These are phyloP conservation scores for Noctua janthe DNA, from an alignment of 2,888 invertebrate genomes.

Conservation along the genomic window DNA sequence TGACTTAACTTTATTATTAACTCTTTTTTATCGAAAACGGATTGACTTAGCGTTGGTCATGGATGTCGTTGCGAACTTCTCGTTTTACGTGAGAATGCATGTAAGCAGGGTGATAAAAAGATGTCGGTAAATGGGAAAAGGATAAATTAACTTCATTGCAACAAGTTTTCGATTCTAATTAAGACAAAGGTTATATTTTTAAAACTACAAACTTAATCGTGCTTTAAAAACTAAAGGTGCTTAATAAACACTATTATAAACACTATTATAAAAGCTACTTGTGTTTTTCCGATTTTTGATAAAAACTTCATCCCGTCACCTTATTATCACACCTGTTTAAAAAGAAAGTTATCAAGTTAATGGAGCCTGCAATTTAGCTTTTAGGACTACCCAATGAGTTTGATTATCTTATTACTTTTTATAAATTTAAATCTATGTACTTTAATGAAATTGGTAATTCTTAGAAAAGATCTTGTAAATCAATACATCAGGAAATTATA, in stretches of 20 bases:
- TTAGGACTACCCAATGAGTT: slow-evolving; percentile 64
- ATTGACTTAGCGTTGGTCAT: slow-evolving; percentile 50
- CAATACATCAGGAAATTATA: slow-evolving; percentile 36
- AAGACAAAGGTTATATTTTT: slow-evolving; percentile 1
- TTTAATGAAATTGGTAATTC: slow-evolving; percentile 33
- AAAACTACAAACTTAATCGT: neutral
- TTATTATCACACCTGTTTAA: slow-evolving; percentile 34
- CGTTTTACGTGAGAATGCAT: slow-evolving; percentile 44
- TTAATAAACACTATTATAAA: neutral
- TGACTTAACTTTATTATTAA: slow-evolving; percentile 67
- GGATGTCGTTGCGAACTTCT: slow-evolving; percentile 40
- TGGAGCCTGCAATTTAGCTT: slow-evolving; percentile 64
- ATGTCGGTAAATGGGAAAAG: slow-evolving; percentile 21
- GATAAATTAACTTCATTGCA: neutral
- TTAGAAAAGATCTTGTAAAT: slow-evolving; percentile 20
- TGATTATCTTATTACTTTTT: slow-evolving; percentile 42
- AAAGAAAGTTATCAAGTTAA: slow-evolving; percentile 39
- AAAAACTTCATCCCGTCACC: neutral
- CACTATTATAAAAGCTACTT: neutral
- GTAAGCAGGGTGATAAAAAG: slow-evolving; percentile 35
- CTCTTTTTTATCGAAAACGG: slow-evolving; percentile 54
- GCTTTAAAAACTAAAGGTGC: slow-evolving; percentile 1
- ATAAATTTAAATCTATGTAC: slow-evolving; percentile 21
- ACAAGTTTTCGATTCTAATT: neutral
- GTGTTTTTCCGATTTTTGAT: neutral